Conservation (phyloP, 2,113 vertebrate species). For the Lagopus muta region DNA sequence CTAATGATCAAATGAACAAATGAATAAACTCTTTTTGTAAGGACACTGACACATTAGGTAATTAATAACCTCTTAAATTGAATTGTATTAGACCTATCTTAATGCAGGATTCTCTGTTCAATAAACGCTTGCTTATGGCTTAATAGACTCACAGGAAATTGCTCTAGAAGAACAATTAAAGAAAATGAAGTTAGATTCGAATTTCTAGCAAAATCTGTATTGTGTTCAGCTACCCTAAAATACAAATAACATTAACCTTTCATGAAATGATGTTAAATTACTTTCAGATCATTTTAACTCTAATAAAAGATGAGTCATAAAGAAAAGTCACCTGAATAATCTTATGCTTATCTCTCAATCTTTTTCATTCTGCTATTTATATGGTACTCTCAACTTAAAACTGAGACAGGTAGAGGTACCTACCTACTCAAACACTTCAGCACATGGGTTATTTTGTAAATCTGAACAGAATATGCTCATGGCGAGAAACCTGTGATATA, state of each 20-base stretch:
- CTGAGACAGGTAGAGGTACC: neutral
- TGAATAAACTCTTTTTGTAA: neutral
- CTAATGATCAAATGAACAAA: neutral
- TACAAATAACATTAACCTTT: constrained; percentile 69
- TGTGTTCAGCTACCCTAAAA: constrained; percentile 39
- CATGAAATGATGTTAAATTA: constrained; percentile 38
- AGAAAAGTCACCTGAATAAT: constrained; percentile 15
- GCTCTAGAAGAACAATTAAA: constrained; percentile 58
- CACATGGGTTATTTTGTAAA: neutral
- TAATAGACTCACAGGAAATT: constrained; percentile 61
- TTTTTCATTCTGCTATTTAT: constrained; percentile 10
- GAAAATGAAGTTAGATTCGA: constrained; percentile 58
- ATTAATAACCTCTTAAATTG: constrained; percentile 51
- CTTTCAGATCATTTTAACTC: constrained; percentile 60
- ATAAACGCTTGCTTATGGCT: constrained; percentile 53
- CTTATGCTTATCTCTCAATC: neutral
- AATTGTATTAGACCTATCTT: constrained; percentile 43
- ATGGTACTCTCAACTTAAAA: neutral
- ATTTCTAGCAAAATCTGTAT: constrained; percentile 52
- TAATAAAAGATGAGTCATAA: constrained; percentile 52
- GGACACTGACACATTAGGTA: neutral
- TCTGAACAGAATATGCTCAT: neutral
- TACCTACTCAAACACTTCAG: neutral
- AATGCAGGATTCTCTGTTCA: constrained; percentile 61
- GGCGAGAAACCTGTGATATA: neutral